Evolutionary conservation across 64 coral and sea anemone species (phyloP), one percentile per base, ranked within the genome.

Genomic region (Anthopleura sola): DNA sequence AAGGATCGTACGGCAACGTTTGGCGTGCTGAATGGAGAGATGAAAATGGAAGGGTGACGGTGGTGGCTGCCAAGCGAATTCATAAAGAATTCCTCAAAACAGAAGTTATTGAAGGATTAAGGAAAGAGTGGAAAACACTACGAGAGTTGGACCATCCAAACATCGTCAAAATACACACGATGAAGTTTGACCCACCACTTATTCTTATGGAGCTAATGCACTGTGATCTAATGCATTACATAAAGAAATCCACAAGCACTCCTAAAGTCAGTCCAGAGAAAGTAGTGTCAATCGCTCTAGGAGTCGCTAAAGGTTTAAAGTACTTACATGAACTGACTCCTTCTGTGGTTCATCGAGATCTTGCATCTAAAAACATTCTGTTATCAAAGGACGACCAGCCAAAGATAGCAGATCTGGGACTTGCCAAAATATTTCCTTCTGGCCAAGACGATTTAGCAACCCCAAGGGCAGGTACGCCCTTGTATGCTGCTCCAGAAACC

Each of bases 361-460:
- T 93, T 10, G 78, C 92, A 2, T 49, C 83, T 49, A 90, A 54
- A 90, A 94, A 94, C 29, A 75, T 94, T 32, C 92, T 94, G 36
- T 82, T 94, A 56, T 85, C 88, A 24, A 68, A 64, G 23, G 58
- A 78, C n/a, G 86, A 46, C 1, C 60, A 64, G 14, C 83, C 92
- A 13, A 94, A 94, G 78, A 94, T 94, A 24, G 78, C 87, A 82
- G 92, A 94, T 71, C 80, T 94, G 20, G 92, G 92, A 16, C 46
- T 90, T 13, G 92, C 92, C 4, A 94, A 82, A 86, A 47, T 90
- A 6, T 64, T 85, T 74, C 24, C 78, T n/a, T 6, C 32, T 12
- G 20, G 26, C 8, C 5, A 40, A 57, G 51, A 56, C 18, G 36
- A 26, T 23, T 66, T n/a, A n/a, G 60, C 64, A 18, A 82, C 92